Conservation (phyloP, 1,140 invertebrate genomes). For the Chionoecetes opilio region DNA sequence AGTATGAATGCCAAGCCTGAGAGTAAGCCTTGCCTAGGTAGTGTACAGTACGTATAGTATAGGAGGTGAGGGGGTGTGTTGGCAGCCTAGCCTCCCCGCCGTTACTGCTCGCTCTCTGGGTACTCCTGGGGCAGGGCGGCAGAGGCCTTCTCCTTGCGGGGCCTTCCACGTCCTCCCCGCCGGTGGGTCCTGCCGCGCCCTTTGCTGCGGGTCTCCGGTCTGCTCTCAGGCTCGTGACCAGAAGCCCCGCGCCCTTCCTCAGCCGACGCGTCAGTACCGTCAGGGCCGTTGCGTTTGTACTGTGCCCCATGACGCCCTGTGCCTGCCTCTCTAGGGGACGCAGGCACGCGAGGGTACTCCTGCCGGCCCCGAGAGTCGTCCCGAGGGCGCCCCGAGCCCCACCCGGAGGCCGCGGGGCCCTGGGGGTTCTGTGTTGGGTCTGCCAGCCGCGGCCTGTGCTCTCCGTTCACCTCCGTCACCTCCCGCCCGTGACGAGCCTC, state of each 20-base stretch:
- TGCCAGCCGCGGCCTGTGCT: not conserved
- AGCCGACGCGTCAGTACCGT: constrained; percentile 1
- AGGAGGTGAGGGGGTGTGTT: constrained; percentile 43
- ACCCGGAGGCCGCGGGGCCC: not conserved
- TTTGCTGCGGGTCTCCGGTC: constrained; percentile 61
- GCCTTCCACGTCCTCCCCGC: constrained; percentile 59
- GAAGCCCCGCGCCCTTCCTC: constrained; percentile 22
- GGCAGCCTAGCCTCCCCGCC: not conserved
- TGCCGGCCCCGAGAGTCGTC: constrained; percentile 60
- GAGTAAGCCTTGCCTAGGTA: constrained; percentile 68
- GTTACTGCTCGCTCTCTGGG: constrained; percentile 66
- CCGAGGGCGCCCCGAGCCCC: constrained; percentile 41
- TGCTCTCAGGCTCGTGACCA: constrained; percentile 58
- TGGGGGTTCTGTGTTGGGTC: constrained; percentile 35
- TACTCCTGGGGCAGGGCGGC: constrained; percentile 41
- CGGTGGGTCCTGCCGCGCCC: constrained; percentile 62
- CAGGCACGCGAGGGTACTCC: not conserved
- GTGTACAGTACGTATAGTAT: not conserved
- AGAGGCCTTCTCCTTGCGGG: constrained; percentile 70
- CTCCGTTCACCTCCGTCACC: not conserved
- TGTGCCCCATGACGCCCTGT: not conserved
- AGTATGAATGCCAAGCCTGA: constrained; percentile 54
- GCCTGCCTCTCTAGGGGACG: not conserved
- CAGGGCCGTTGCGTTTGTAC: constrained; percentile 38
- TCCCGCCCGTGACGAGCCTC: constrained; percentile 35